Base-by-base conservation (phyloP, 2,888 invertebrate species). In the Zele albiditarsus region DNA sequence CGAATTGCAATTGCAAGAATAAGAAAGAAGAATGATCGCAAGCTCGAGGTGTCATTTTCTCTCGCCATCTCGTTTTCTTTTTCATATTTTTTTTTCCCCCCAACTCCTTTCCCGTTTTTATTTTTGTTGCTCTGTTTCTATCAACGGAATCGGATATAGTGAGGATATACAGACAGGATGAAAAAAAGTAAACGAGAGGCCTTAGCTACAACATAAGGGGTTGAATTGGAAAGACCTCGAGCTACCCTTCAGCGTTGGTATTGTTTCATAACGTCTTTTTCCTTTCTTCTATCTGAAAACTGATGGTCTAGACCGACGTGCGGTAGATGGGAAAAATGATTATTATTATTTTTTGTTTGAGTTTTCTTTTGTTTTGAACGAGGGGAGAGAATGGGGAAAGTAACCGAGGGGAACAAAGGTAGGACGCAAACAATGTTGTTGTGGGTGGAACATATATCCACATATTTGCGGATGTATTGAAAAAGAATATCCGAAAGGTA, bases 1-100 rank as follows among this genome's bases (percentile, higher is more conserved):
- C 60, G 62, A 71, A 71, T 71, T 16, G 3, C 28, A 60, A 20
- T 46, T 28, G 27, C 3, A 27, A n/a, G 10, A 53, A 67, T n/a
- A 49, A 72, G n/a, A 33, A 57, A 53, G 53, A 49, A 71, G 23
- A 63, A 46, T 62, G 63, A 72, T 65, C 33, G 71, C 33, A 65
- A 65, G 65, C 53, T 53, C 71, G 53, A 72, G 65, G 71, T 65
- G 71, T 72, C 71, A 65, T 72, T 72, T 65, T 63, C 57, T 27
- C 31, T 28, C 27, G 60, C 63, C 42, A 31, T 31, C 31, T 46
- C 20, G 4, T 4, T 16, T 4, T 10, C 31, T 60, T 6, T 60
- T 16, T 60, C 38, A 38, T 60, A 60, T 60, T 60, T 60, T 27
- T 4, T 28, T n/a, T n/a, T n/a, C n/a, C n/a, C n/a, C n/a, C 28